Evolutionary conservation across 2,797 vertebrate genomes (phyloP), one percentile per base, ranked within the genome.

Genomic region (Gymnopithys bicolor): DNA sequence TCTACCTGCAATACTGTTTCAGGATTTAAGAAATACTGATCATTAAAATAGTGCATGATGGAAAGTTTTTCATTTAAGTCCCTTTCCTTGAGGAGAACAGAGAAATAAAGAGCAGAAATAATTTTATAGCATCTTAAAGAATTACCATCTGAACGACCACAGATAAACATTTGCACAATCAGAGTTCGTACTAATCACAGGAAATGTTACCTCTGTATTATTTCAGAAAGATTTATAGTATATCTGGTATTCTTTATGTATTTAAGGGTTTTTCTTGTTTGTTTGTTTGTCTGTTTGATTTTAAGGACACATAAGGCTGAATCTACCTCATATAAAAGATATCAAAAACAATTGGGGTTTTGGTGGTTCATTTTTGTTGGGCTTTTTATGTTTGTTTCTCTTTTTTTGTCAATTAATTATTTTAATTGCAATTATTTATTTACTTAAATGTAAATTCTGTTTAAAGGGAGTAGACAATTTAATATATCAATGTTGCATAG

Each of bases 291-390:
- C 24, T 23, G 24, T 48, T 48, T 48, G 12, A 33, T 45, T 39
- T 35, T 6, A 33, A 37, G 18, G 10, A 3, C 14, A 45, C 4
- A 22, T 15, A 74, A 0, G 9, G 13, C 43, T 39, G 2, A 43
- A 46, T 25, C 6, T 33, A 27, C 17, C 2, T 67, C 9, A 1
- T 25, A 28, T 30, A 74, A 85, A 63, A 49, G 0, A 5, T 48
- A 21, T n/a, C 3, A 45, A 49, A 52, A 43, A 52, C 37, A 0
- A 4, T 7, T 51, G 35, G 9, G 12, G 2, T 1, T 24, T 69
- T 68, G 14, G 8, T 69, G 13, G 9, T 16, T 41, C 52, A 7
- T 3, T 53, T 88, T 37, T 60, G 4, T 46, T 43, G 2, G 0
- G 4, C 4, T 4, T 27, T 33, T 43, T 64, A 52, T 10, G 10